Conservation (phyloP, 2,113 vertebrate species). For the Rhynchomys soricoides region DNA sequence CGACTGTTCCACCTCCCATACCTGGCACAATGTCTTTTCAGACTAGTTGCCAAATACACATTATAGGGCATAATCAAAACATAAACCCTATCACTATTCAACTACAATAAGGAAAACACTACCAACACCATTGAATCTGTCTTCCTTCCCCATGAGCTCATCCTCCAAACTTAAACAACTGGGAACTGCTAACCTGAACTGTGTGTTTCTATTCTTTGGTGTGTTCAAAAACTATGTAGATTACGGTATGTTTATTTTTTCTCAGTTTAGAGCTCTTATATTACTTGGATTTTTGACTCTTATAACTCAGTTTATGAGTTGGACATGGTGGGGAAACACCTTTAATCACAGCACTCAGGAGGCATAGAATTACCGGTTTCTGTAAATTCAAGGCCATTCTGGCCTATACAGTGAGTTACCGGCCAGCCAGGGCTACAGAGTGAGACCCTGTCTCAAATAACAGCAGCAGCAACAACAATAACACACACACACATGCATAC, state of each 20-base stretch:
- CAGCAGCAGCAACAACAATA: neutral
- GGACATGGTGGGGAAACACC: neutral
- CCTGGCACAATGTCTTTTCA: neutral
- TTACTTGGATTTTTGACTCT: constrained; percentile 13
- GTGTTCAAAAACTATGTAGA: neutral
- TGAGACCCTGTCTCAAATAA: neutral
- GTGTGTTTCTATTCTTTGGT: neutral
- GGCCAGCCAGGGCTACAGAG: neutral
- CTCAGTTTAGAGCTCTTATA: constrained; percentile 24
- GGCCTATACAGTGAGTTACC: neutral
- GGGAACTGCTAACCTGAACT: neutral
- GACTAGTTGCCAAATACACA: neutral
- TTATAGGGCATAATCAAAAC: neutral
- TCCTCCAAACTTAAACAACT: neutral
- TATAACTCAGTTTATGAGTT: neutral
- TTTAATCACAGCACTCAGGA: neutral
- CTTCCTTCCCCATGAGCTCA: neutral
- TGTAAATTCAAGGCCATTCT: neutral
- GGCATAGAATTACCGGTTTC: neutral
- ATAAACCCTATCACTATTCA: neutral
- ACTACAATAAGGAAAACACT: neutral
- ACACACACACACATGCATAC: neutral
- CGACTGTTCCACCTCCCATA: too few species aligned
- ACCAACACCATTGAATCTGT: neutral
- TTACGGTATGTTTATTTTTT: neutral